Conservation (phyloP, 1,140 invertebrate genomes). For the Odontomachus brunneus region DNA sequence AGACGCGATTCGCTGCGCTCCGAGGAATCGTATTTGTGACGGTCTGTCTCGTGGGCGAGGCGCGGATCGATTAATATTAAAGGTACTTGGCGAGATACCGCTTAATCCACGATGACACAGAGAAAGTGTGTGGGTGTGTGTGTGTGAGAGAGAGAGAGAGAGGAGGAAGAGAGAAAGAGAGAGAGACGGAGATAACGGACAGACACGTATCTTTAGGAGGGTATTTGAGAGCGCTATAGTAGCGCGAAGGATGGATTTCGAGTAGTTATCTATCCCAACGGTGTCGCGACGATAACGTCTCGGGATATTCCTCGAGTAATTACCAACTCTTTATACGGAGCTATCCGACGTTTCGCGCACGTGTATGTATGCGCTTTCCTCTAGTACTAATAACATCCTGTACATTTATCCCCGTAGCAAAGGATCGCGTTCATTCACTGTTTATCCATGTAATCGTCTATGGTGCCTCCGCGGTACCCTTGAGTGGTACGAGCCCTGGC, state of each 20-base stretch:
- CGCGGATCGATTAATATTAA: constrained; percentile 28
- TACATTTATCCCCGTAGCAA: constrained; percentile 26
- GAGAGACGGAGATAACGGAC: background rate
- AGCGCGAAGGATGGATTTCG: constrained; percentile 8
- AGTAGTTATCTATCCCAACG: constrained; percentile 32
- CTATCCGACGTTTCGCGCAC: constrained; percentile 6
- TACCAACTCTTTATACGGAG: constrained; percentile 38
- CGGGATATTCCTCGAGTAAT: constrained; percentile 35
- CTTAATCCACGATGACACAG: background rate
- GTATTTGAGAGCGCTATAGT: background rate
- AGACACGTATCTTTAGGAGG: constrained; percentile 7
- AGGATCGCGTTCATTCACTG: constrained; percentile 40
- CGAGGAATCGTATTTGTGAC: background rate
- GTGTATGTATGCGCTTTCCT: constrained; percentile 45
- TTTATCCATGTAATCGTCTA: constrained; percentile 39
- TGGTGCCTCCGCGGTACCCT: background rate
- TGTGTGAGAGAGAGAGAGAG: too few species aligned
- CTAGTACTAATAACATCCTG: constrained; percentile 8
- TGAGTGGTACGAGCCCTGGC: background rate
- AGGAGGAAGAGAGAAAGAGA: too few species aligned
- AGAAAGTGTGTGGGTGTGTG: too few species aligned
- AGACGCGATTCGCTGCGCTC: background rate
- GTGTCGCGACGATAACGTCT: background rate
- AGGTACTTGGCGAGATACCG: too few species aligned
- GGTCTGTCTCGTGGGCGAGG: background rate